These are phyloP conservation scores for Callithrix jacchus DNA, from an alignment of 2,113 vertebrate species.

Conservation along the genomic window DNA sequence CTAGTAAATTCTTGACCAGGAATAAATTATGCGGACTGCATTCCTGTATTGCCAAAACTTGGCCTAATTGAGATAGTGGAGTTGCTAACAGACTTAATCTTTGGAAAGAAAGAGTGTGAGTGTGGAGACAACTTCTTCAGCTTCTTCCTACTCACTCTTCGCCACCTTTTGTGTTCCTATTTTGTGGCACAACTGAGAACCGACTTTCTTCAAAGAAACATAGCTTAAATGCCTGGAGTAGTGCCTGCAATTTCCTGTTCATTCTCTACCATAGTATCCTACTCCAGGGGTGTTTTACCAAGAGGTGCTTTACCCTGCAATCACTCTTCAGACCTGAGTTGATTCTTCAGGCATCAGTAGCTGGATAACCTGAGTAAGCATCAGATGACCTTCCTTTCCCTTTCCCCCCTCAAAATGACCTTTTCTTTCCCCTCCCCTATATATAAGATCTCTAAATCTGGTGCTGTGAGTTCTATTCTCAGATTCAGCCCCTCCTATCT, in stretches of 20 bases:
- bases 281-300: neutral
- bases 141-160: neutral
- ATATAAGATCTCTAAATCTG: neutral
- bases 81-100: constrained; percentile 11
- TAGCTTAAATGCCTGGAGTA: neutral
- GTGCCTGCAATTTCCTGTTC: neutral
- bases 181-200: constrained; percentile 8
- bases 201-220: neutral
- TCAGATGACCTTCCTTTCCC: neutral
- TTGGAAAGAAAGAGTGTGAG: neutral
- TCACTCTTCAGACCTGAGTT: neutral
- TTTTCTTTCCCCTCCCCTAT: neutral
- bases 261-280: neutral
- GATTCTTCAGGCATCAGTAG: neutral
- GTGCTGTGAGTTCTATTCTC: neutral
- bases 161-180: neutral
- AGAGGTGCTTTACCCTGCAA: neutral
- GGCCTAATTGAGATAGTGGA: constrained; percentile 1
- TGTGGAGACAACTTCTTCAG: neutral
- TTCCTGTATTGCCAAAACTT: constrained; percentile 1
- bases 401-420: neutral
- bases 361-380: neutral
- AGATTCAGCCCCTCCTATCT: neutral
- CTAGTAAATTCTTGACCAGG: constrained; percentile 19
- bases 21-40: constrained; percentile 48